A percentile compares a stretch with the other conserved stretches of the same genome.
These are phyloP conservation scores for Australoheros scitulus DNA, from an alignment of 2,113 vertebrate species.

Conservation along the genomic window DNA sequence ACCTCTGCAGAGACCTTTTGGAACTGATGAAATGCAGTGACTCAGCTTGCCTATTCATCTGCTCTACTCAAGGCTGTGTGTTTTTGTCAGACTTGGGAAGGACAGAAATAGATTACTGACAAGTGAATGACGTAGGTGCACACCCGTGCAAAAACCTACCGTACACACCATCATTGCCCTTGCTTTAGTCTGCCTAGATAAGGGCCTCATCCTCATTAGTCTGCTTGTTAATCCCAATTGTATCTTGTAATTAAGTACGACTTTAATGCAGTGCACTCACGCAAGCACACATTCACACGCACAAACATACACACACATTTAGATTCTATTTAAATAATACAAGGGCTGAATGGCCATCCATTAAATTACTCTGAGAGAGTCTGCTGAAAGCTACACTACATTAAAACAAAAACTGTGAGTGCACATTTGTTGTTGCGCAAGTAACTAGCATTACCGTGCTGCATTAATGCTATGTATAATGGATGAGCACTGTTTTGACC, in stretches of 20 bases:
- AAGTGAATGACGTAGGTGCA: slow-evolving; percentile 30
- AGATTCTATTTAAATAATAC: slow-evolving; percentile 54
- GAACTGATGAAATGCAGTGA: slow-evolving; percentile 23
- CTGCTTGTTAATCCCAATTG: slow-evolving; percentile 73
- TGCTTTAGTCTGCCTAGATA: slow-evolving; percentile 52
- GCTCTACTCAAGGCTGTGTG: slow-evolving; percentile 25
- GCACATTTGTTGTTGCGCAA: slow-evolving; percentile 51
- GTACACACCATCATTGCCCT: slow-evolving; percentile 23
- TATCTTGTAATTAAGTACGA: slow-evolving; percentile 69
- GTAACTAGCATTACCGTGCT: slow-evolving; percentile 53
- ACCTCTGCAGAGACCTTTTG: slow-evolving; percentile 30
- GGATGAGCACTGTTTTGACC: slow-evolving; percentile 63
- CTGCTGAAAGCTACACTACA: slow-evolving; percentile 69
- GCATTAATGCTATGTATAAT: slow-evolving; percentile 68
- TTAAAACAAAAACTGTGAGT: slow-evolving; percentile 59
- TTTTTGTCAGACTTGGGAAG: slow-evolving; percentile 16
- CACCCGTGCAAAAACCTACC: neutral
- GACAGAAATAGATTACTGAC: slow-evolving; percentile 43
- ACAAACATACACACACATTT: slow-evolving; percentile 19
- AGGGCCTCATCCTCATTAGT: slow-evolving; percentile 72
- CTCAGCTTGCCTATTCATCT: slow-evolving; percentile 25
- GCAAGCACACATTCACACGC: neutral
- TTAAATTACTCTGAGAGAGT: slow-evolving; percentile 66
- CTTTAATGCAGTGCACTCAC: slow-evolving; percentile 36
- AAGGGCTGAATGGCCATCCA: slow-evolving; percentile 69